A percentile compares a stretch with the other conserved stretches of the same genome.
These are phyloP conservation scores for Gadopsis bispinosus DNA, from an alignment of 2,797 vertebrate species.

Conservation along the genomic window DNA sequence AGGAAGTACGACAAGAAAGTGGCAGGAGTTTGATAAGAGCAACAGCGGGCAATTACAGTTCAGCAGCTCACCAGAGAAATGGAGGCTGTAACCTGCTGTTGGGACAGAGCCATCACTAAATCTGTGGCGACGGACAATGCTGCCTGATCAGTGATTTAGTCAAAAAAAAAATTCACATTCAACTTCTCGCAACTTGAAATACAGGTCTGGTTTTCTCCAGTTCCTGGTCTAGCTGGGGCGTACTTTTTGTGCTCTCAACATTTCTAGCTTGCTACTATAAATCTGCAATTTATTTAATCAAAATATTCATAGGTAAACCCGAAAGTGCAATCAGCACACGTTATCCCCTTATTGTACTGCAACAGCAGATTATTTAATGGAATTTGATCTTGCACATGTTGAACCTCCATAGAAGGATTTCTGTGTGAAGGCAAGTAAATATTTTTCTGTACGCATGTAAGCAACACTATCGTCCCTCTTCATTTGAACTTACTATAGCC, in stretches of 20 bases:
- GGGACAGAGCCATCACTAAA: slow-evolving; percentile 59
- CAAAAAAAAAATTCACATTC: neutral
- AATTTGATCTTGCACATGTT: slow-evolving; percentile 41
- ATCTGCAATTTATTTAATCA: slow-evolving; percentile 30
- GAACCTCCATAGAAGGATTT: slow-evolving; percentile 30
- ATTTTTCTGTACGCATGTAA: slow-evolving; percentile 34
- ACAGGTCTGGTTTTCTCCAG: slow-evolving; percentile 5
- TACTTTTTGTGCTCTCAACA: neutral
- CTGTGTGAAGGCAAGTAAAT: slow-evolving; percentile 23
- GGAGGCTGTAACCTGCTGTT: slow-evolving; percentile 70
- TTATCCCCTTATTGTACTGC: slow-evolving; percentile 3
- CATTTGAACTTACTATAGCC: slow-evolving; percentile 51
- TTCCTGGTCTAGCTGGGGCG: neutral
- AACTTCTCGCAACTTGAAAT: slow-evolving; percentile 25
- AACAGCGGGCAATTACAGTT: slow-evolving; percentile 75
- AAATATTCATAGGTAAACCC: slow-evolving; percentile 26
- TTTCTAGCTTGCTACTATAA: neutral
- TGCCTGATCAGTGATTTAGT: slow-evolving; percentile 39
- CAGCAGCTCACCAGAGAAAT: slow-evolving; percentile 62
- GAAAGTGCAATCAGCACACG: slow-evolving; percentile 21
- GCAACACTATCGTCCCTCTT: slow-evolving; percentile 39
- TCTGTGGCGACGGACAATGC: slow-evolving; percentile 36
- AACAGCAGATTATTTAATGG: slow-evolving; percentile 38
- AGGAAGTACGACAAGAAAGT: slow-evolving; percentile 53
- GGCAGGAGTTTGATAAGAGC: slow-evolving; percentile 73